These are phyloP conservation scores for Panulirus ornatus DNA, from an alignment of 1,140 invertebrate genomes.

Conservation along the genomic window DNA sequence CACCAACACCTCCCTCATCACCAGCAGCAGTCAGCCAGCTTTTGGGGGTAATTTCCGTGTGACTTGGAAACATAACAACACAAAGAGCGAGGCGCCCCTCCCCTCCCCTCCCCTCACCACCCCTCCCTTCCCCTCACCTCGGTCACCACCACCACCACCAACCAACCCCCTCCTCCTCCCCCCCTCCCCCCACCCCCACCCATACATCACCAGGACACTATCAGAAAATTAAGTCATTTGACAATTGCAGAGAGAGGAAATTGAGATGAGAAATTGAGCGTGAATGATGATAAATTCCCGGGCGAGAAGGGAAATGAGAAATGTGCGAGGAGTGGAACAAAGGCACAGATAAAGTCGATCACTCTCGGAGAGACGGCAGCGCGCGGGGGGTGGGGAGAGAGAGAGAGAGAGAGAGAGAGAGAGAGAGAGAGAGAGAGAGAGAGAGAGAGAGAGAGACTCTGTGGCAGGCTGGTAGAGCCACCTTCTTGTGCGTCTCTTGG, in stretches of 20 bases:
- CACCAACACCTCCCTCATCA: background rate
- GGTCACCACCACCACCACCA: background rate
- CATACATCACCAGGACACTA: slow-evolving; percentile 71
- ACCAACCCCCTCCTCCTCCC: background rate
- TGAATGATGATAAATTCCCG: slow-evolving; percentile 69
- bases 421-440: no score
- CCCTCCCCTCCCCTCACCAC: background rate
- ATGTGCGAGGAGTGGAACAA: slow-evolving; percentile 64
- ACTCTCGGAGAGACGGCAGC: slow-evolving; percentile 25
- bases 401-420: no score
- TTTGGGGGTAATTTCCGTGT: slow-evolving; percentile 33
- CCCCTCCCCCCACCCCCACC: slow-evolving; percentile 3
- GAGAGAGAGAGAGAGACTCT: no score
- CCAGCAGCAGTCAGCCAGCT: slow-evolving; percentile 6
- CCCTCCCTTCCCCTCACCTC: background rate
- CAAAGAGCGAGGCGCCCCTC: slow-evolving; percentile 13
- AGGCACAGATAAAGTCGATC: slow-evolving; percentile 63
- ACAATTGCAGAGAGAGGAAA: slow-evolving; percentile 73
- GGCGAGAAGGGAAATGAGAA: slow-evolving; percentile 51
- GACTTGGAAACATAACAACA: slow-evolving; percentile 25
- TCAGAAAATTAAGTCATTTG: slow-evolving; percentile 74
- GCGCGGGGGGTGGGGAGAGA: background rate
- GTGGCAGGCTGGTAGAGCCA: no score
- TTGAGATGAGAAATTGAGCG: slow-evolving; percentile 73
- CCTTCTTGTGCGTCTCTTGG: no score